A percentile compares a stretch with the other conserved stretches of the same genome.
These are phyloP conservation scores for Dryobota labecula DNA, from an alignment of 2,888 invertebrate species.

Conservation along the genomic window DNA sequence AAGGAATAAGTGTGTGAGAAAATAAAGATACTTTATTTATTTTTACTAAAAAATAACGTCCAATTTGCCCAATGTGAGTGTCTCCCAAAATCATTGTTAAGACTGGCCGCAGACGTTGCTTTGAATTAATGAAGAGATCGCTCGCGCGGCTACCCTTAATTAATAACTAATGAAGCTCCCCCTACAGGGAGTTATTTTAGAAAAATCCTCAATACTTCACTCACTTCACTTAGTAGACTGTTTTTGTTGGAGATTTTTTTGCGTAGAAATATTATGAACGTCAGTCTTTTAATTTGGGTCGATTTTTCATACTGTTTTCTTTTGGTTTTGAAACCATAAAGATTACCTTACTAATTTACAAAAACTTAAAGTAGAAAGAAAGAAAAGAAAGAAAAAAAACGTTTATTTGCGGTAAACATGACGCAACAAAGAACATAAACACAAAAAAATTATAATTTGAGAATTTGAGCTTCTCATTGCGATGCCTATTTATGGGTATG, in stretches of 20 bases:
- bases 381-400: too few species aligned
- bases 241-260: conserved; percentile 30
- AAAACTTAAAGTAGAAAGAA: neutral
- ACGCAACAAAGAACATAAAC: too few species aligned
- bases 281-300: neutral
- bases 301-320: neutral
- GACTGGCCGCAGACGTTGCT: conserved; percentile 75
- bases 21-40: too few species aligned
- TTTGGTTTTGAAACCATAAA: neutral
- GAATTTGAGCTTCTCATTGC: neutral
- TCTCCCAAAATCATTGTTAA: conserved; percentile 71
- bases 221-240: conserved; percentile 42
- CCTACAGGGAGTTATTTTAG: conserved; percentile 61
- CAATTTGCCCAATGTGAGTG: conserved; percentile 53
- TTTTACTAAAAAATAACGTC: neutral
- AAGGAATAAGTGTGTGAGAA: too few species aligned
- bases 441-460: too few species aligned
- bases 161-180: conserved; percentile 80
- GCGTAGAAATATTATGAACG: neutral
- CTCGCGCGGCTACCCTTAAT: conserved; percentile 76
- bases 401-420: too few species aligned
- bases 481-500: neutral
- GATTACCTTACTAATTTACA: neutral
- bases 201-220: conserved; percentile 66
- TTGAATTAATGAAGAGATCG: conserved; percentile 82